These are phyloP conservation scores for Tragopan temminckii DNA, from an alignment of 2,797 vertebrate genomes.

Conservation along the genomic window DNA sequence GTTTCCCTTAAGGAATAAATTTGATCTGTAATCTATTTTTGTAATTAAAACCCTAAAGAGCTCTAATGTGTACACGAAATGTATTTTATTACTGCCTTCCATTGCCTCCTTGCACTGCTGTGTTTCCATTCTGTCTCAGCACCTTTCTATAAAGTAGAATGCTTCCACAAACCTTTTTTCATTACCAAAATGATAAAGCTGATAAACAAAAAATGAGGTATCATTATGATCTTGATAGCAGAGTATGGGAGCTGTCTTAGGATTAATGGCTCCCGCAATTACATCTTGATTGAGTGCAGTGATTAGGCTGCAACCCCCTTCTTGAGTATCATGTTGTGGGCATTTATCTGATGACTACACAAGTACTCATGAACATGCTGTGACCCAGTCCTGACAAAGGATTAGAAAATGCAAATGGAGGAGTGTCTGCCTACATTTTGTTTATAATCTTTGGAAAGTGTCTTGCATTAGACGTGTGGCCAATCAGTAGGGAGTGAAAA, in stretches of 20 bases:
- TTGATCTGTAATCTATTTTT: background rate
- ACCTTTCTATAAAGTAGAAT: background rate
- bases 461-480: background rate
- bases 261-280: constrained; percentile 11
- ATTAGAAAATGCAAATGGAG: background rate
- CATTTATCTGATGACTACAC: background rate
- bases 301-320: background rate
- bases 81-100: background rate
- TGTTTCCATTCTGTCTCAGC: background rate
- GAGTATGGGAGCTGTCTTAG: constrained; percentile 9
- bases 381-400: background rate
- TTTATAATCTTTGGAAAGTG: background rate
- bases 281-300: background rate
- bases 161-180: constrained; percentile 5
- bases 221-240: constrained; percentile 14
- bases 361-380: background rate
- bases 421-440: background rate
- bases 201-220: constrained; percentile 37
- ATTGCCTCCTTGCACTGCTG: background rate
- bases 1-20: background rate
- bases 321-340: background rate
- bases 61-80: background rate
- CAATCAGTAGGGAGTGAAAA: background rate
- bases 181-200: constrained; percentile 9
- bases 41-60: background rate